A percentile compares a stretch with the other conserved stretches of the same genome.
These are phyloP conservation scores for Melospiza georgiana DNA, from an alignment of 2,113 vertebrate genomes.

Conservation along the genomic window DNA sequence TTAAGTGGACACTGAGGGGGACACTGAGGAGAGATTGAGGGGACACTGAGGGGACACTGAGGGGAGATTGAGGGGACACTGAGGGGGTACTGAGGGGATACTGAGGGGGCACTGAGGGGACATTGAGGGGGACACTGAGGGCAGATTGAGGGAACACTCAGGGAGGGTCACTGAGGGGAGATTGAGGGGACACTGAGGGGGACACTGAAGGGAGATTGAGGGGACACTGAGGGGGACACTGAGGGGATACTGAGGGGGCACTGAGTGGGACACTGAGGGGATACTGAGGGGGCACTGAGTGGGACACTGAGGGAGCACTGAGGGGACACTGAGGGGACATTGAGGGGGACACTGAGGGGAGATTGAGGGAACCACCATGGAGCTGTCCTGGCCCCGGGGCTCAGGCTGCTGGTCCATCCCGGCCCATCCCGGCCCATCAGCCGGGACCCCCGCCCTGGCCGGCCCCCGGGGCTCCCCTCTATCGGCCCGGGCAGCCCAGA, in stretches of 20 bases:
- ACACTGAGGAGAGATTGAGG: not conserved
- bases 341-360: not conserved
- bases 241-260: too few species aligned
- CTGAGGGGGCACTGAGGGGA: too few species aligned
- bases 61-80: too few species aligned
- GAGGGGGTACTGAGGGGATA: not conserved
- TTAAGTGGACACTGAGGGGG: too few species aligned
- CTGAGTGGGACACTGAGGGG: too few species aligned
- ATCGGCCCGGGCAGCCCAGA: not conserved
- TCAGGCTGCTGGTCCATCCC: accelerated
- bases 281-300: too few species aligned
- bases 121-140: too few species aligned
- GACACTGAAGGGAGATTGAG: not conserved
- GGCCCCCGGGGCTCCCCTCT: not conserved
- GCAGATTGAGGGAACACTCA: too few species aligned
- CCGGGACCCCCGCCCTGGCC: not conserved
- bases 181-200: not conserved
- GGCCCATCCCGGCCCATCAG: not conserved
- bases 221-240: too few species aligned
- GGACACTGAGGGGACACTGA: not conserved
- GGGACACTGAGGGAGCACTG: too few species aligned
- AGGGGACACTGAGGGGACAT: too few species aligned
- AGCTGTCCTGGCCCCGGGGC: not conserved
- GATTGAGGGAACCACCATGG: not conserved
- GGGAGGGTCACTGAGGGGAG: not conserved